A percentile compares a stretch with the other conserved stretches of the same genome.
These are phyloP conservation scores for Yasuhikotakia modesta DNA, from an alignment of 2,797 vertebrate genomes.

Conservation along the genomic window DNA sequence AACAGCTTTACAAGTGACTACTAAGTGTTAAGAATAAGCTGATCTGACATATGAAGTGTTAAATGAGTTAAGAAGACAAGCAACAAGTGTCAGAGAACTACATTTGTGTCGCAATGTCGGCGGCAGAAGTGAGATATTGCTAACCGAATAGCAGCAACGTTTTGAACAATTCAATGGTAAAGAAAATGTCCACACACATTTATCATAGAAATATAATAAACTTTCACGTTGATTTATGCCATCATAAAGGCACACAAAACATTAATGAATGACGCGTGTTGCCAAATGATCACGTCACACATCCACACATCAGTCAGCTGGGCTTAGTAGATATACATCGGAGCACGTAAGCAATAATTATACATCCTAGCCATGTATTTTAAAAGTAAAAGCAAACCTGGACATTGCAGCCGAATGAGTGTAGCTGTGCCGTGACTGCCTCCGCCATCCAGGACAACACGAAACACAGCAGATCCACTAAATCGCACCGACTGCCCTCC, in stretches of 20 bases:
- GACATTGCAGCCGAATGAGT: conserved; percentile 54
- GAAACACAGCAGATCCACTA: conserved; percentile 1
- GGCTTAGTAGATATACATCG: neutral
- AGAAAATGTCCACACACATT: neutral
- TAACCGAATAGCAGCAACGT: neutral
- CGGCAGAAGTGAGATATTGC: neutral
- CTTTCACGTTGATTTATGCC: neutral
- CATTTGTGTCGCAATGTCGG: neutral
- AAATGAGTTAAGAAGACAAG: neutral
- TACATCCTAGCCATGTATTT: neutral
- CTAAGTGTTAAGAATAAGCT: neutral
- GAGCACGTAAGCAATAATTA: neutral
- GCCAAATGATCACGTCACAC: neutral
- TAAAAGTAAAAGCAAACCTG: conserved; percentile 61
- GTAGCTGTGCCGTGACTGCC: conserved; percentile 60
- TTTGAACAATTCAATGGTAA: neutral
- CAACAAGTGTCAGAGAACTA: conserved; percentile 23
- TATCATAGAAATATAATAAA: neutral
- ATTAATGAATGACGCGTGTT: neutral
- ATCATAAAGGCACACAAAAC: neutral
- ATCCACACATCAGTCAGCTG: neutral
- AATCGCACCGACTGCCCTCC: conserved; percentile 25
- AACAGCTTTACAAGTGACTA: neutral
- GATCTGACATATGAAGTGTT: neutral
- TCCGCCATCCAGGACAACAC: conserved; percentile 50